phyloP scores from a whole-genome alignment of 2,113 vertebrate genomes.

The Nematolebias whitei region DNA sequence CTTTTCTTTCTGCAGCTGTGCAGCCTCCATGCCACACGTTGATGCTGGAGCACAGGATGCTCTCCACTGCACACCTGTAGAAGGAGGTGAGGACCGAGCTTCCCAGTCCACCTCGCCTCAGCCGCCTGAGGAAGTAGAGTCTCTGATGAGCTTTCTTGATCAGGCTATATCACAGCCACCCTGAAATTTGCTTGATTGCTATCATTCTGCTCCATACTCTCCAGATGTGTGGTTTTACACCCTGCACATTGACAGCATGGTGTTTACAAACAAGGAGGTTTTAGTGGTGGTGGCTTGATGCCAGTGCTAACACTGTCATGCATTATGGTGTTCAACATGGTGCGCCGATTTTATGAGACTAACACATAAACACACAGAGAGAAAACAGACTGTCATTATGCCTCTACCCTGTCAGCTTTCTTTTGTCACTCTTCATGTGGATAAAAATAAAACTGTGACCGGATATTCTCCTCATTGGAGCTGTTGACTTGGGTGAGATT shows the following conservation, averaged over 20 bases:
- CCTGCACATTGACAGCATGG: slow-evolving; percentile 22
- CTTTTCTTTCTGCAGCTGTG: no score
- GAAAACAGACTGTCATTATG: slow-evolving; percentile 27
- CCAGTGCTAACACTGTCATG: slow-evolving; percentile 46
- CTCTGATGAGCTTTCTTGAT: no score
- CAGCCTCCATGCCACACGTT: no score
- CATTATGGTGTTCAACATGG: slow-evolving; percentile 49
- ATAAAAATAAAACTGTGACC: slow-evolving; percentile 76
- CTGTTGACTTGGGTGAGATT: slow-evolving; percentile 77
- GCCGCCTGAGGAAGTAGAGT: no score
- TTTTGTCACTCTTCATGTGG: slow-evolving; percentile 74
- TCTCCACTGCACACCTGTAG: no score
- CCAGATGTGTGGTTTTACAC: slow-evolving; percentile 11
- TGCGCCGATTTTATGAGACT: slow-evolving; percentile 56
- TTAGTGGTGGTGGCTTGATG: slow-evolving; percentile 35
- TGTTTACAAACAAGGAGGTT: slow-evolving; percentile 53
- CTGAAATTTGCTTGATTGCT: slow-evolving; percentile 41
- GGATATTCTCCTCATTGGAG: slow-evolving; percentile 72
- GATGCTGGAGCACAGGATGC: no score
- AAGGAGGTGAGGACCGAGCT: no score
- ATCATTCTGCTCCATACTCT: slow-evolving; percentile 28
- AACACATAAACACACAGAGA: not conserved
- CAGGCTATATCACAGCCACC: slow-evolving; percentile 24
- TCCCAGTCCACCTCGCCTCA: no score
- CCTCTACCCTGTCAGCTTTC: slow-evolving; percentile 53